A percentile compares a stretch with the other conserved stretches of the same genome.
phyloP scores from a whole-genome alignment of 1,140 invertebrate genomes.

The Brachionus paranguensis region DNA sequence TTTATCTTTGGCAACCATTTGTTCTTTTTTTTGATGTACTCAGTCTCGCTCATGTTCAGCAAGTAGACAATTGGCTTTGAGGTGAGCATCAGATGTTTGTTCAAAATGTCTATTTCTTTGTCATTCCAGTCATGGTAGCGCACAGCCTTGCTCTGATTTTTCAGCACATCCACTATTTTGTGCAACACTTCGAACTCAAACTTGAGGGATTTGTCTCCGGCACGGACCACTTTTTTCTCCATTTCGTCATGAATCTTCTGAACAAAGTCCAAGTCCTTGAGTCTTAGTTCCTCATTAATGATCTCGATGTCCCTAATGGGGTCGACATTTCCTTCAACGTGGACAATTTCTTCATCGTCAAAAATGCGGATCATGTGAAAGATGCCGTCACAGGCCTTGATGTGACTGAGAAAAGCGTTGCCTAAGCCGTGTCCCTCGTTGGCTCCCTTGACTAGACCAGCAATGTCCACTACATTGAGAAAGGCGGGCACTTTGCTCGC shows the following conservation, averaged over 20 bases:
- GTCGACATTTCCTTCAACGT: constrained; percentile 95
- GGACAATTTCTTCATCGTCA: constrained; percentile 84
- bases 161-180: constrained; percentile 16
- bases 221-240: constrained; percentile 76
- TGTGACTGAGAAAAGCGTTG: constrained; percentile 96
- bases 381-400: constrained; percentile 92
- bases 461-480: constrained; percentile 94
- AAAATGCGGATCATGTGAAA: constrained; percentile 92
- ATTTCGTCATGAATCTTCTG: constrained; percentile 68
- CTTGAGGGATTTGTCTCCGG: constrained; percentile 89
- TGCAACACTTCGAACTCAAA: constrained; percentile 60
- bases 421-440: constrained; percentile 95
- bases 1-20: constrained; percentile 98
- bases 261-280: constrained; percentile 31
- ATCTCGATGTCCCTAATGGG: constrained; percentile 92
- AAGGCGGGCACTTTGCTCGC: constrained; percentile 87
- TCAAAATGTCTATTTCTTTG: constrained; percentile 83
- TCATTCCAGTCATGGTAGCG: constrained; percentile 37
- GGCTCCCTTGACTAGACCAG: constrained; percentile 93
- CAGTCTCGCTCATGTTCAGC: constrained; percentile 93
- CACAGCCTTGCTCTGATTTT: constrained; percentile 25
- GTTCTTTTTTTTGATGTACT: constrained; percentile 97
- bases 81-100: constrained; percentile 93
- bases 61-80: constrained; percentile 96
- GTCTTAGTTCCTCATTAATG: constrained; percentile 79